Evolutionary conservation across 1,140 invertebrate genomes (phyloP).

Genomic region (Asbolus verrucosus): DNA sequence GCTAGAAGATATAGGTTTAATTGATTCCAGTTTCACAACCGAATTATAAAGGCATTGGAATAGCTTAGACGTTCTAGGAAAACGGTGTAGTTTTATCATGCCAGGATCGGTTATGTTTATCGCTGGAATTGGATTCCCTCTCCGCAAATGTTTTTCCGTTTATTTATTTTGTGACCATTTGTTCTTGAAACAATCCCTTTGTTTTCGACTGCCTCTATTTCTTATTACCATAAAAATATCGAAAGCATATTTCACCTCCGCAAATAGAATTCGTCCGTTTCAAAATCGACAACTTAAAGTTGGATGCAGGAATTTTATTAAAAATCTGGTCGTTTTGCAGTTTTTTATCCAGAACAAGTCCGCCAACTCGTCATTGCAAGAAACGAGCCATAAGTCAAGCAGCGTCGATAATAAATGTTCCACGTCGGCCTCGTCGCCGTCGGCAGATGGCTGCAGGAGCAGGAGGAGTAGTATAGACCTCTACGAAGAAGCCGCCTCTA

Average conservation of each 20-base stretch:
- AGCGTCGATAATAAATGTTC: conserved; percentile 44
- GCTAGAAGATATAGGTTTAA: too few relatives aligned
- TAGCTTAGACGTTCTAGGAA: too few relatives aligned
- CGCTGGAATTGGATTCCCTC: conserved; percentile 25
- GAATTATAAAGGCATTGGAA: too few relatives aligned
- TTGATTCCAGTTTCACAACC: too few relatives aligned
- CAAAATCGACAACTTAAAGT: too few relatives aligned
- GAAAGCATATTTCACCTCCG: conserved; percentile 41
- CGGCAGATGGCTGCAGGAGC: conserved; percentile 32
- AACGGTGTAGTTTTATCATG: too few relatives aligned
- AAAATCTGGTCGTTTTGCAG: conserved; percentile 48
- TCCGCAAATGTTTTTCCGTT: background rate
- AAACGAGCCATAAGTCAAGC: conserved; percentile 16
- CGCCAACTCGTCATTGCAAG: conserved; percentile 31
- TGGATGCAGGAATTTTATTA: too few relatives aligned
- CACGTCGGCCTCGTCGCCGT: conserved; percentile 35
- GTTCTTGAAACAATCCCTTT: conserved; percentile 11
- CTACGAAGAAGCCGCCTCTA: conserved; percentile 71
- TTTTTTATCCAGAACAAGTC: conserved; percentile 56
- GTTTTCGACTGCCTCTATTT: conserved; percentile 19
- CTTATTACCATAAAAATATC: conserved; percentile 44
- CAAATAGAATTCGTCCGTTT: conserved; percentile 18
- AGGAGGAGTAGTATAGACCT: conserved; percentile 65
- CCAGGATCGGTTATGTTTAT: background rate
- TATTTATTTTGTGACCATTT: conserved; percentile 36